A percentile compares a stretch with the other conserved stretches of the same genome.
phyloP scores from a whole-genome alignment of 2,797 vertebrate genomes.

The Ctenochaetus hawaiiensis region DNA sequence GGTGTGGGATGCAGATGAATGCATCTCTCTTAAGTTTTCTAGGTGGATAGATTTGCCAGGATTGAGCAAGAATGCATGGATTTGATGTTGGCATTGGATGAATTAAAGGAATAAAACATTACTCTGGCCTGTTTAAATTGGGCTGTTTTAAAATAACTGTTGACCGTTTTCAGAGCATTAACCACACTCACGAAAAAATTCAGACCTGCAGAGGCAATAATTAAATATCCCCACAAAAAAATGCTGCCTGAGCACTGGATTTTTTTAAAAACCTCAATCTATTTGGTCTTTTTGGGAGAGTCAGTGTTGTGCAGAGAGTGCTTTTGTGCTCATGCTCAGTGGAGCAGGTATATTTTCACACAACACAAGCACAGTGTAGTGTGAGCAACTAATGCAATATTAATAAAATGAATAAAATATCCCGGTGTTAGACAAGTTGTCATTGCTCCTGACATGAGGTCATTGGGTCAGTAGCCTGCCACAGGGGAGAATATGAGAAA shows the following conservation, averaged over 20 bases:
- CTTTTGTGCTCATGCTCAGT: conserved; percentile 19
- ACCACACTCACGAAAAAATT: conserved; percentile 5
- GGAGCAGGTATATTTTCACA: conserved; percentile 28
- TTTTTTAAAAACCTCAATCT: conserved; percentile 13
- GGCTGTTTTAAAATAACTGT: conserved; percentile 10
- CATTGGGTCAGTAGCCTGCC: conserved; percentile 61
- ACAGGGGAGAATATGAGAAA: conserved; percentile 51
- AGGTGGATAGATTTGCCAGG: conserved; percentile 4
- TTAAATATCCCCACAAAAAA: conserved; percentile 30
- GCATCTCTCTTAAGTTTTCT: conserved; percentile 28
- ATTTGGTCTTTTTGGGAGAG: conserved; percentile 22
- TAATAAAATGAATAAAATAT: conserved; percentile 78
- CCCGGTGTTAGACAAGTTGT: conserved; percentile 62
- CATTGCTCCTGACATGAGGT: conserved; percentile 69
- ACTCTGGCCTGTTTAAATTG: conserved; percentile 11
- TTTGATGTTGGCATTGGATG: conserved; percentile 7
- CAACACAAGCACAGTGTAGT: conserved; percentile 35
- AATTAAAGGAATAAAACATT: neutral
- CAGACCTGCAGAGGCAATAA: conserved; percentile 32
- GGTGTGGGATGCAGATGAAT: neutral
- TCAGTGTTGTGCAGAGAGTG: neutral
- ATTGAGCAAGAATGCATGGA: conserved; percentile 1
- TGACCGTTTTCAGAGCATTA: conserved; percentile 10
- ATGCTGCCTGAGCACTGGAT: neutral
- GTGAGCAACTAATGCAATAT: conserved; percentile 62